A percentile compares a stretch with the other conserved stretches of the same genome.
Evolutionary conservation across 2,888 invertebrate species (phyloP).

Genomic region (Acleris sparsana): DNA sequence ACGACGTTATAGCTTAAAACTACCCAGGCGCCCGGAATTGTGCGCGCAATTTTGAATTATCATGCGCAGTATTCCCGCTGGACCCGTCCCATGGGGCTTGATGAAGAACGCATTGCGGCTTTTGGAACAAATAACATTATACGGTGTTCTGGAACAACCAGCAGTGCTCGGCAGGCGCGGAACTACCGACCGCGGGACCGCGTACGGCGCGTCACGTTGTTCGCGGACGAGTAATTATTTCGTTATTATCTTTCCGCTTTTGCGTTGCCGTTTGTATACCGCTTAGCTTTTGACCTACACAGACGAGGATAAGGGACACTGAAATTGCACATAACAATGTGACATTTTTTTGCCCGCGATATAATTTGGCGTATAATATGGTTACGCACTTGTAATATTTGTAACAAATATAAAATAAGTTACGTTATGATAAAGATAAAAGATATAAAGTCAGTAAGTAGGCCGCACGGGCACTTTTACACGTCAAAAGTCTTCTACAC

Average conservation of each 20-base stretch:
- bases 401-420: no score
- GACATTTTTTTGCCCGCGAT: no score
- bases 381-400: no score
- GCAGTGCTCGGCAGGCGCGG: slow-evolving; percentile 9
- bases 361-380: no score
- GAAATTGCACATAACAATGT: no score
- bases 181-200: slow-evolving; percentile 13
- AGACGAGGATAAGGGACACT: no score
- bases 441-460: no score
- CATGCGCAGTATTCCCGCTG: neutral
- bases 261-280: neutral
- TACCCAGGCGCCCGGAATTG: neutral
- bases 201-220: slow-evolving; percentile 7
- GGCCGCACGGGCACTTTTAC: no score
- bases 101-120: slow-evolving; percentile 13
- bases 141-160: slow-evolving; percentile 5
- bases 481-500: no score
- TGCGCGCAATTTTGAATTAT: slow-evolving; percentile 5
- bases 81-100: slow-evolving; percentile 7
- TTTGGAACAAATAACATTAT: slow-evolving; percentile 7
- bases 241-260: slow-evolving; percentile 16
- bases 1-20: no score
- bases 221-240: slow-evolving; percentile 18
- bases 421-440: no score
- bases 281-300: slow-evolving; percentile 2